Evolutionary conservation across 2,113 vertebrate species (phyloP).

Genomic region (Hyperoodon ampullatus): DNA sequence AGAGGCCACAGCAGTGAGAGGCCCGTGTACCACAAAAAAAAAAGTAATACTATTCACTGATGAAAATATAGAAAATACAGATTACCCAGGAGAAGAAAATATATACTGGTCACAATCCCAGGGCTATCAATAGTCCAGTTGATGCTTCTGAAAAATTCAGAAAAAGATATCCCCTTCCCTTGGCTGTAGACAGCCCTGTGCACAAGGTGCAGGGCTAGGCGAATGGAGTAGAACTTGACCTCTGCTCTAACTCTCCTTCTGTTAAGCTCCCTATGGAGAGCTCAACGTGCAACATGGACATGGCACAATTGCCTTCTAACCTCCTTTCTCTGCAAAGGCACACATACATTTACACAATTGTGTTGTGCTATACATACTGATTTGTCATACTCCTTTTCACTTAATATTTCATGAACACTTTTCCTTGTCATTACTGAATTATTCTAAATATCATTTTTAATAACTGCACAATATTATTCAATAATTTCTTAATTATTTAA

Average conservation of each 20-base stretch:
- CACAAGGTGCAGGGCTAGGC: not conserved
- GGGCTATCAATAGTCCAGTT: not conserved
- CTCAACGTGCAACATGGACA: not conserved
- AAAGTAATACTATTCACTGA: not conserved
- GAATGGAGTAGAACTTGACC: not conserved
- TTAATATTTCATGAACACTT: not conserved
- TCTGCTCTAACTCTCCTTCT: not conserved
- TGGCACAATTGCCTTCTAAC: not conserved
- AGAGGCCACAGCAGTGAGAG: too few species aligned
- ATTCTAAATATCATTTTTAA: not conserved
- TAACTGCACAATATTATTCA: not conserved
- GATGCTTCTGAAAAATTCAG: not conserved
- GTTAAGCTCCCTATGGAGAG: not conserved
- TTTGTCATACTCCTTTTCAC: not conserved
- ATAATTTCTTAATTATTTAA: not conserved
- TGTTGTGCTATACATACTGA: not conserved
- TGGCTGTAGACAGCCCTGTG: not conserved
- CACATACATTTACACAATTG: not conserved
- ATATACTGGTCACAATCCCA: not conserved
- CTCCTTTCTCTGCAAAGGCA: not conserved
- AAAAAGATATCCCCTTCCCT: not conserved
- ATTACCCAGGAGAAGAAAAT: not conserved
- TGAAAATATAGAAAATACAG: not conserved
- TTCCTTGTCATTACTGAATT: not conserved
- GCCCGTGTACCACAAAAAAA: not conserved